These are phyloP conservation scores for Daphoenositta chrysoptera DNA, from an alignment of 2,113 vertebrate genomes.

Conservation along the genomic window DNA sequence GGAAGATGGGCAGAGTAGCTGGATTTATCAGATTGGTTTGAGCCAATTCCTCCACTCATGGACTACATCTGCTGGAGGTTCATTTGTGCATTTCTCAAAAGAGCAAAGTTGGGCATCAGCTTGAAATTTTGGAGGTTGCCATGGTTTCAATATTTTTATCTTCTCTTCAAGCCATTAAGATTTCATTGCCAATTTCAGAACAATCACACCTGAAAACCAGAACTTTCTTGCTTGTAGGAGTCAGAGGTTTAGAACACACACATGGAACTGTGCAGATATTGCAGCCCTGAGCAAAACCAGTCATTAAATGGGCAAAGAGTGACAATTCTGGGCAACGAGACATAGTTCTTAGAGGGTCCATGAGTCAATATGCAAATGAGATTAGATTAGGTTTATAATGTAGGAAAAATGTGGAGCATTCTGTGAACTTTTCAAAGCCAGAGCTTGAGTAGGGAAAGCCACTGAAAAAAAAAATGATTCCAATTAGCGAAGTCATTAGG, in stretches of 20 bases:
- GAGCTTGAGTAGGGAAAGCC: neutral
- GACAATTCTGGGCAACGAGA: neutral
- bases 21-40: neutral
- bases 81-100: neutral
- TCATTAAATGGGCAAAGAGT: neutral
- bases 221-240: neutral
- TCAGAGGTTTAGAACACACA: neutral
- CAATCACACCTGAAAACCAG: neutral
- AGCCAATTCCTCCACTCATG: neutral
- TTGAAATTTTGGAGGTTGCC: slow-evolving; percentile 38
- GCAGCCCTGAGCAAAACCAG: neutral
- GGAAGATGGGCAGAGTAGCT: neutral
- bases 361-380: neutral
- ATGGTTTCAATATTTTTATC: slow-evolving; percentile 51
- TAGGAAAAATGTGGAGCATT: neutral
- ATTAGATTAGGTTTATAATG: neutral
- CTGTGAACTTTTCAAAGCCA: slow-evolving; percentile 16
- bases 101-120: neutral
- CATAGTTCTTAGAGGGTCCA: neutral
- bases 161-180: slow-evolving; percentile 3
- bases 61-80: neutral
- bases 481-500: slow-evolving; percentile 6
- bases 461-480: neutral
- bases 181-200: neutral
- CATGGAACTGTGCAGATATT: neutral